Percentiles rank a stretch among this genome's conserved stretches.
Evolutionary conservation across 2,888 invertebrate genomes (phyloP).

Genomic region (Craniophora ligustri): DNA sequence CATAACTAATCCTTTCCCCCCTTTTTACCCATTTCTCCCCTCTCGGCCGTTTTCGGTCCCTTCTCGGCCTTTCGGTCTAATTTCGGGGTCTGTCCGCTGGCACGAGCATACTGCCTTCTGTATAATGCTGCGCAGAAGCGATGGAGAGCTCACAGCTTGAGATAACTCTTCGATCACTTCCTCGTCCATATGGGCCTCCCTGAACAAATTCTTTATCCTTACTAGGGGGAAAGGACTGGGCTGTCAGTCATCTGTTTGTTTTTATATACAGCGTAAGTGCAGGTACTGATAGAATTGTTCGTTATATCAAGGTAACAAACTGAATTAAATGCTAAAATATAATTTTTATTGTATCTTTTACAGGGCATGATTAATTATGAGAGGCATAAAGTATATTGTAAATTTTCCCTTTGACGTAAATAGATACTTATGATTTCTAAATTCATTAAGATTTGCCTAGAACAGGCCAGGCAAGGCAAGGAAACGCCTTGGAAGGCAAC

Average conservation of each 20-base stretch:
- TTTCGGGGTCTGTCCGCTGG: slow-evolving; percentile 14
- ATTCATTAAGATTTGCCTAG: too few species aligned
- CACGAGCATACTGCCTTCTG: slow-evolving; percentile 42
- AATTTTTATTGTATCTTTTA: too few species aligned
- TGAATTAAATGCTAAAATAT: too few species aligned
- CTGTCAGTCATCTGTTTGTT: neutral
- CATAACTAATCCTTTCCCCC: slow-evolving; percentile 4
- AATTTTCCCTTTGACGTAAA: too few species aligned
- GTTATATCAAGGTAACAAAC: too few species aligned
- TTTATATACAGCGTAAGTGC: too few species aligned
- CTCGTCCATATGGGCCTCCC: slow-evolving; percentile 25
- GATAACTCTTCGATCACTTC: slow-evolving; percentile 13
- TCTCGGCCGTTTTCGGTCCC: slow-evolving; percentile 5
- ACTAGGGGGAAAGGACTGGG: slow-evolving; percentile 2
- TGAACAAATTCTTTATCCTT: slow-evolving; percentile 31
- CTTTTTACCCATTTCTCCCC: slow-evolving; percentile 23
- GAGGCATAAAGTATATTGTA: too few species aligned
- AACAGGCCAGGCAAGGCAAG: too few species aligned
- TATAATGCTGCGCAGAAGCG: slow-evolving; percentile 27
- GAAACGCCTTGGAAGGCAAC: too few species aligned
- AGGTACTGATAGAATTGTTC: too few species aligned
- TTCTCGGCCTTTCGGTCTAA: slow-evolving; percentile 16
- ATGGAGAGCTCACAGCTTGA: slow-evolving; percentile 23
- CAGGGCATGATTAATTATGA: too few species aligned
- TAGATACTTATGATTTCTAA: too few species aligned